These are phyloP conservation scores for Nothocercus nigrocapillus DNA, from an alignment of 2,113 vertebrate species.

Conservation along the genomic window DNA sequence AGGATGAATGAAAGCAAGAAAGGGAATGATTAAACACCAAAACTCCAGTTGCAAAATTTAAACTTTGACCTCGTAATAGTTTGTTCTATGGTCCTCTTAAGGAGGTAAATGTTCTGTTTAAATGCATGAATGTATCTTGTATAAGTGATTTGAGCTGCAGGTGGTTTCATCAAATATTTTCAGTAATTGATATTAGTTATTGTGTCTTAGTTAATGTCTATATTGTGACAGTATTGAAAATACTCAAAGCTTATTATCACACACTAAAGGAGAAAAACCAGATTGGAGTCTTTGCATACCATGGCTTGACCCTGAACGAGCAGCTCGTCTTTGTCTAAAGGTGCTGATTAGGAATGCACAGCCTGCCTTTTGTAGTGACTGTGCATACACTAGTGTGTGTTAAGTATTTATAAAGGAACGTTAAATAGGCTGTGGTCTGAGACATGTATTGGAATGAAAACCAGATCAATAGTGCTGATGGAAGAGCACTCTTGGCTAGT, in stretches of 20 bases:
- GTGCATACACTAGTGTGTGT: neutral
- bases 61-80: neutral
- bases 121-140: conserved; percentile 32
- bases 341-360: conserved; percentile 31
- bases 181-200: conserved; percentile 36
- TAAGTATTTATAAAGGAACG: conserved; percentile 23
- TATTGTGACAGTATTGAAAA: conserved; percentile 17
- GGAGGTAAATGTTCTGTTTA: conserved; percentile 31
- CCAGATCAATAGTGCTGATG: neutral
- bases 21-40: conserved; percentile 35
- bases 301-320: conserved; percentile 8
- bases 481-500: neutral
- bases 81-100: conserved; percentile 15
- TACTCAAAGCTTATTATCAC: conserved; percentile 1
- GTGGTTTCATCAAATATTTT: conserved; percentile 37
- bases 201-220: conserved; percentile 6
- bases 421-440: conserved; percentile 16
- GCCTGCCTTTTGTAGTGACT: neutral
- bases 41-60: conserved; percentile 23
- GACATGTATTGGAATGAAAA: neutral
- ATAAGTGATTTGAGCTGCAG: conserved; percentile 25
- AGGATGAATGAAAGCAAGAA: conserved; percentile 22
- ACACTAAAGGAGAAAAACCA: conserved; percentile 18
- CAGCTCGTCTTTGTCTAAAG: neutral
- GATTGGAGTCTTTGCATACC: conserved; percentile 33